Evolutionary conservation across 2,888 invertebrate species (phyloP).

Genomic region (Drosophila colorata): DNA sequence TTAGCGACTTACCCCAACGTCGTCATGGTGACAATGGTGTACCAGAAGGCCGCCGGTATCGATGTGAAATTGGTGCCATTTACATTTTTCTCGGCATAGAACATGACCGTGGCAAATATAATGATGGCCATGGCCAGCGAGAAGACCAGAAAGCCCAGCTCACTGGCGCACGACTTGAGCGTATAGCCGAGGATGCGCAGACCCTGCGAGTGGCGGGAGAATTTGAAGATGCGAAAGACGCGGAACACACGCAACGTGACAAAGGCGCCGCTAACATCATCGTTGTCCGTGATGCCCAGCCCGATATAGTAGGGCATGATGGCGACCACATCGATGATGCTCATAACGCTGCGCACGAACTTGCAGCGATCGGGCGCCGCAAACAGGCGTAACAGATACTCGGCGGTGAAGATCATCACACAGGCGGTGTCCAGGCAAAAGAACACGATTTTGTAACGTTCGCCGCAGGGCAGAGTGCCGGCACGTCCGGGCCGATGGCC

Average conservation of each 20-base stretch:
- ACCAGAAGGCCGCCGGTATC: constrained; percentile 99
- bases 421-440: constrained; percentile 99
- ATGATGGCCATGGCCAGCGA: constrained; percentile 99
- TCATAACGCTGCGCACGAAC: constrained; percentile 99
- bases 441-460: constrained; percentile 98
- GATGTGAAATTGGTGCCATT: constrained; percentile 98
- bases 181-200: constrained; percentile 99
- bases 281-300: constrained; percentile 98
- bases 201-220: constrained; percentile 99
- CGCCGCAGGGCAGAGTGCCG: constrained; percentile 97
- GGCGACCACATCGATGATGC: constrained; percentile 99
- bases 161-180: constrained; percentile 99
- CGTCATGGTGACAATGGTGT: constrained; percentile 99
- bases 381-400: constrained; percentile 97
- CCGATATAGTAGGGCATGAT: constrained; percentile 99
- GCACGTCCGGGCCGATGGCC: constrained; percentile 91
- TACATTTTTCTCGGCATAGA: constrained; percentile 99
- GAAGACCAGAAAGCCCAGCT: constrained; percentile 99
- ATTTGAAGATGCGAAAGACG: constrained; percentile 99
- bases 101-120: constrained; percentile 99
- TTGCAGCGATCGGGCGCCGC: constrained; percentile 99
- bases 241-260: constrained; percentile 99
- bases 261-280: constrained; percentile 99
- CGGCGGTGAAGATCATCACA: constrained; percentile 99
- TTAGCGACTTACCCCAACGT: constrained; percentile 95